Conservation (phyloP, 2,113 vertebrate species). For the Corythornis madagascariensis region DNA sequence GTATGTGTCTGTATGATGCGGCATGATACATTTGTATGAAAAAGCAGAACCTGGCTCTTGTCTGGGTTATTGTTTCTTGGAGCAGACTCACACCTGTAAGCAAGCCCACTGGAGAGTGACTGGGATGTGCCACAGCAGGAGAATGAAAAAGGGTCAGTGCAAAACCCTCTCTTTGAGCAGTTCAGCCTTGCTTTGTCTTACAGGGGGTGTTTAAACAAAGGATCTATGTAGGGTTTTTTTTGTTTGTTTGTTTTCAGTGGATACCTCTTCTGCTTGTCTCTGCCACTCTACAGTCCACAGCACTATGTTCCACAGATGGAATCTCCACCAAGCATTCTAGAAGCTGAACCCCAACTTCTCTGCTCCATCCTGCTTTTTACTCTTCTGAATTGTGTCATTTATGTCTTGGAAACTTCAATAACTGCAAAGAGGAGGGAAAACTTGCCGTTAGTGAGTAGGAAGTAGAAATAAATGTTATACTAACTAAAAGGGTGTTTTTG, state of each 20-base stretch:
- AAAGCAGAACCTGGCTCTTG: neutral
- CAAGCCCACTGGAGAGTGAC: neutral
- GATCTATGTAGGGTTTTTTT: no score
- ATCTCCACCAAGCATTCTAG: neutral
- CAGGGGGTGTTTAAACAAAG: rapidly evolving
- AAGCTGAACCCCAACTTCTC: neutral
- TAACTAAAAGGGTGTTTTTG: constrained; percentile 51
- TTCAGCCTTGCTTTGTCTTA: neutral
- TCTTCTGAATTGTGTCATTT: neutral
- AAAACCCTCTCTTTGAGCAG: neutral
- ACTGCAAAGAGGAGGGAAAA: constrained; percentile 20
- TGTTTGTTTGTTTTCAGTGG: neutral
- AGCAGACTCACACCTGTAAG: neutral
- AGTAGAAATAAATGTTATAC: constrained; percentile 45
- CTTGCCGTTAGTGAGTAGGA: constrained; percentile 44
- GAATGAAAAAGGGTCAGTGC: neutral
- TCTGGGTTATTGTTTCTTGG: neutral
- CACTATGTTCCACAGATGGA: neutral
- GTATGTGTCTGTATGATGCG: neutral
- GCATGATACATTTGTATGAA: neutral
- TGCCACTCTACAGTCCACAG: neutral
- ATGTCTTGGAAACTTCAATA: neutral
- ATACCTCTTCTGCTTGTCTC: neutral
- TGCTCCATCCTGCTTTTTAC: neutral
- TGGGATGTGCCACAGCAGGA: neutral